Percentiles rank a stretch among this genome's conserved stretches.
Evolutionary conservation across 1,140 invertebrate species (phyloP).

Genomic region (Calosoma granatense): DNA sequence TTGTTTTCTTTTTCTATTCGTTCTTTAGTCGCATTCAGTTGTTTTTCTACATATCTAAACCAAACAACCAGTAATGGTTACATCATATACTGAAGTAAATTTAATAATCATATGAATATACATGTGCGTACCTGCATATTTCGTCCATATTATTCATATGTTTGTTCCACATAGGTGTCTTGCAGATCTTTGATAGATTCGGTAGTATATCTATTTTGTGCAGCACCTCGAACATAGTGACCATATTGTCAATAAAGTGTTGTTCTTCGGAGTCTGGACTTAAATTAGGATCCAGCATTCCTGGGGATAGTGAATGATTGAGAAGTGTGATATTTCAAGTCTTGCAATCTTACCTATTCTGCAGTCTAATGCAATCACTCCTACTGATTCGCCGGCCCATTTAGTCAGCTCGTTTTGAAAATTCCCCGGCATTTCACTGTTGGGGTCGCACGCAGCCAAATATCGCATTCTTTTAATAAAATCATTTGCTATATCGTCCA

Average conservation of each 20-base stretch:
- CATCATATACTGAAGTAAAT: background rate
- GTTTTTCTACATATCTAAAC: background rate
- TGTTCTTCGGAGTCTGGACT: slow-evolving; percentile 41
- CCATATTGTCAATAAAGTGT: slow-evolving; percentile 47
- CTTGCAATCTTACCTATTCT: slow-evolving; percentile 37
- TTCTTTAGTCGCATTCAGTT: slow-evolving; percentile 28
- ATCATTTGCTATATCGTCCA: slow-evolving; percentile 38
- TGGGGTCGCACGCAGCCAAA: slow-evolving; percentile 38
- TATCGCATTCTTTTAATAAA: slow-evolving; percentile 42
- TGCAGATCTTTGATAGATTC: slow-evolving; percentile 48
- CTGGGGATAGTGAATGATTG: background rate
- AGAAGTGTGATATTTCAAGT: background rate
- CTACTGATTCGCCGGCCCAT: slow-evolving; percentile 60
- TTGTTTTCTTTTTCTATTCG: slow-evolving; percentile 31
- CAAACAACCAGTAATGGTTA: no score
- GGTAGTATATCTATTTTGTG: slow-evolving; percentile 49
- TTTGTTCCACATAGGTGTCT: slow-evolving; percentile 42
- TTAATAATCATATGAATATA: background rate
- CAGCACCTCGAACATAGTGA: slow-evolving; percentile 47
- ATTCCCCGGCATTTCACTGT: slow-evolving; percentile 38
- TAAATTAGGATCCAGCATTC: slow-evolving; percentile 42
- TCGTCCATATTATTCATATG: no score
- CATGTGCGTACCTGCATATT: no score
- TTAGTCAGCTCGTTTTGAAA: slow-evolving; percentile 54
- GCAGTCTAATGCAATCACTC: slow-evolving; percentile 52